A percentile compares a stretch with the other conserved stretches of the same genome.
These are phyloP conservation scores for Gnathonemus echidnorhynchus DNA, from an alignment of 2,113 vertebrate genomes.

Conservation along the genomic window DNA sequence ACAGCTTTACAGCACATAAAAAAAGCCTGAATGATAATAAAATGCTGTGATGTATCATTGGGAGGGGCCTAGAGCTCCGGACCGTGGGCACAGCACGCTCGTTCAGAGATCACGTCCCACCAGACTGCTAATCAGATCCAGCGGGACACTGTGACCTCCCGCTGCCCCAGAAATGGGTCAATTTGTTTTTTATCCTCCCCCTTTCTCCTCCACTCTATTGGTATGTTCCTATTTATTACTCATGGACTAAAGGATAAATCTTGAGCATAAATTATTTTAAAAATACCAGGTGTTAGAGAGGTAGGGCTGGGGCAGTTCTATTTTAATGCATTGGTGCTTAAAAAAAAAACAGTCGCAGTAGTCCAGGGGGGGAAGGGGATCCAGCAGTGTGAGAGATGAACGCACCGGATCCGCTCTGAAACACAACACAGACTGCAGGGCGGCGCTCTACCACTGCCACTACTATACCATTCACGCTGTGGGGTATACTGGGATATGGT, in stretches of 20 bases:
- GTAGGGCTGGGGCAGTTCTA: neutral
- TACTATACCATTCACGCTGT: neutral
- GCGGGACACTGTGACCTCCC: slow-evolving; percentile 29
- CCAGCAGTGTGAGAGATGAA: neutral
- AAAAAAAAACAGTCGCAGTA: neutral
- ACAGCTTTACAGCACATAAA: neutral
- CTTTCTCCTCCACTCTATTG: neutral
- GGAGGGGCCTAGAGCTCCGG: neutral
- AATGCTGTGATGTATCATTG: neutral
- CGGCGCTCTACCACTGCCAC: neutral
- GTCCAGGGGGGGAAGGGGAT: neutral
- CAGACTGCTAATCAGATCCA: slow-evolving; percentile 8
- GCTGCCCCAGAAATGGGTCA: neutral
- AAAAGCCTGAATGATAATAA: neutral
- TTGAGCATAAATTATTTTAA: neutral
- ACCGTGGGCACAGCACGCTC: neutral
- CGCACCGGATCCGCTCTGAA: neutral
- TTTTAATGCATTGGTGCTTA: neutral
- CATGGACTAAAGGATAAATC: neutral
- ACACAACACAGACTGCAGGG: neutral
- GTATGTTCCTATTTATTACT: neutral
- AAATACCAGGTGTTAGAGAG: neutral
- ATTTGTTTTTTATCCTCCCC: neutral
- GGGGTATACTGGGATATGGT: neutral
- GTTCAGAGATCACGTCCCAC: neutral